These are phyloP conservation scores for Andrena minutula DNA, from an alignment of 2,888 invertebrate genomes.

Conservation along the genomic window DNA sequence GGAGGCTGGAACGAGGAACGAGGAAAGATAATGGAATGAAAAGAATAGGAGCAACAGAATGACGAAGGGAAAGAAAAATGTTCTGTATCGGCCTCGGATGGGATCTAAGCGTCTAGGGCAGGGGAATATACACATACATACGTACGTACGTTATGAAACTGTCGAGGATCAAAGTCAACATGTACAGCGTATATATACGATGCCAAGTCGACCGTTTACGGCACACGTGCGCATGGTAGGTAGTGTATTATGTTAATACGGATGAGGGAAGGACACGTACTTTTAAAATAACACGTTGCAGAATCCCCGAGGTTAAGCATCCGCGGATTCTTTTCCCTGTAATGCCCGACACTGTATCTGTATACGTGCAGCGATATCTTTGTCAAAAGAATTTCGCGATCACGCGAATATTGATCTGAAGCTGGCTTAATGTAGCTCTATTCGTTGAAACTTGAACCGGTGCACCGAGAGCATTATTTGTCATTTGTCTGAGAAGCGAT, in stretches of 20 bases:
- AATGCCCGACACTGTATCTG: too few species aligned
- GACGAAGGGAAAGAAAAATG: slow-evolving; percentile 50
- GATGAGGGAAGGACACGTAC: neutral
- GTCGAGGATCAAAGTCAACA: slow-evolving; percentile 36
- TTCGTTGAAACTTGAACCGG: neutral
- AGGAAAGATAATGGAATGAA: slow-evolving; percentile 36
- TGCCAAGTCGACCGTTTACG: neutral
- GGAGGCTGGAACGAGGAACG: slow-evolving; percentile 26
- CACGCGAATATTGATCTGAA: neutral
- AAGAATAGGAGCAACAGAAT: slow-evolving; percentile 29
- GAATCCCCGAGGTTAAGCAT: neutral
- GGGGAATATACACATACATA: neutral
- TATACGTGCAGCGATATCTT: neutral
- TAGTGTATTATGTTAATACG: slow-evolving; percentile 2
- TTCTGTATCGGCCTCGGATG: slow-evolving; percentile 35
- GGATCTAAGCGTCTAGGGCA: slow-evolving; percentile 10
- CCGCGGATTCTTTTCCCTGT: neutral
- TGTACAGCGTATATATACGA: neutral
- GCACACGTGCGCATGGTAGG: neutral
- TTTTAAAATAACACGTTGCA: slow-evolving; percentile 2
- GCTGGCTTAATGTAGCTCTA: slow-evolving; percentile 20
- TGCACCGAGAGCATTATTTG: too few species aligned
- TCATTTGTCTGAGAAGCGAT: slow-evolving; percentile 18
- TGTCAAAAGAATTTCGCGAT: neutral
- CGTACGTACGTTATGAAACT: slow-evolving; percentile 33